Evolutionary conservation across 2,797 vertebrate genomes (phyloP), one percentile per base, ranked within the genome.

Genomic region (Phaenicophaeus curvirostris): DNA sequence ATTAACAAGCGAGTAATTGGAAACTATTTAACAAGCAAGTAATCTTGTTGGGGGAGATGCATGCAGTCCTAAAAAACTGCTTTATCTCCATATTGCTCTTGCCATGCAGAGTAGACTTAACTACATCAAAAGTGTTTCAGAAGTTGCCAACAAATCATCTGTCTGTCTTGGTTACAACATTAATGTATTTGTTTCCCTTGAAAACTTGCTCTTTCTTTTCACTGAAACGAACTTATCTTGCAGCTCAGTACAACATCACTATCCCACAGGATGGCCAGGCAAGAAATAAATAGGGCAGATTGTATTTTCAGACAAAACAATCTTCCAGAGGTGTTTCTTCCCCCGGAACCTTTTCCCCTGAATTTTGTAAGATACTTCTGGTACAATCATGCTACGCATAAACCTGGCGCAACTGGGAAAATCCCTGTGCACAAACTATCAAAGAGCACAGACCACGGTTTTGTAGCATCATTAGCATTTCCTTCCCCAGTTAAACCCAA

Each of bases 351-450:
- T 42, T 42, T 71, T 53, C 50, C 17, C 73, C 46, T 65, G 41
- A 35, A 74, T 65, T 46, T 74, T 81, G 20, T 31, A 44, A 85
- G 85, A 17, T 66, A 10, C 15, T 88, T 42, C 48, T 78, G 79
- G 48, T 0, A 0, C 33, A 37, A 44, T 35, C 51, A 41, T 4
- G 13, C 62, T 11, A 3, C 16, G 17, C 27, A 42, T 23, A 73
- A 78, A 62, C 6, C 59, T 24, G 59, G 35, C 15, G 13, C 37
- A 44, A n/a, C 67, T 41, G n/a, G 33, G 39, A n/a, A 50, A 59
- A 87, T 39, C 46, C 41, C 51, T 54, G 8, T 1, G 0, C 33
- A 37, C 19, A 15, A 44, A 41, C 41, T 9, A 2, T 15, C 28
- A 9, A 33, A 53, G 58, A 72, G 66, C 44, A 27, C 44, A 57